A percentile compares a stretch with the other conserved stretches of the same genome.
phyloP scores from a whole-genome alignment of 2,888 invertebrate genomes.

The Auanema sp. region DNA sequence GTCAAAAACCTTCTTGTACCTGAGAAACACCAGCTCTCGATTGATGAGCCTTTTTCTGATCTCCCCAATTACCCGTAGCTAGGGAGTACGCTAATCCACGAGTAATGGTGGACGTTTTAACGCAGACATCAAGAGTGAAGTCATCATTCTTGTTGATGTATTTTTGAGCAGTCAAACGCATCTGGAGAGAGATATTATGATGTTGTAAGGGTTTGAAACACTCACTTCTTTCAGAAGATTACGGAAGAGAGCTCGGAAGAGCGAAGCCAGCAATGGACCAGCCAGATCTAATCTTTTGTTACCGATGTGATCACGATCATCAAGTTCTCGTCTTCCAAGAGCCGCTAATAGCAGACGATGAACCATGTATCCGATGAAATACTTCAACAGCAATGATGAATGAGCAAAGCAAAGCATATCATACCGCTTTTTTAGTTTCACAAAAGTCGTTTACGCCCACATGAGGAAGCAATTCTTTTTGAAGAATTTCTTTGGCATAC shows the following conservation, averaged over 20 bases:
- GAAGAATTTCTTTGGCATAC: slow-evolving; percentile 97
- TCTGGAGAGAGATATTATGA: slow-evolving; percentile 73
- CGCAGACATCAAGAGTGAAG: slow-evolving; percentile 84
- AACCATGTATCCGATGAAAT: slow-evolving; percentile 83
- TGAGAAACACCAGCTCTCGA: slow-evolving; percentile 93
- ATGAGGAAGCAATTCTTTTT: slow-evolving; percentile 99
- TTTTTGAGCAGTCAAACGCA: slow-evolving; percentile 96
- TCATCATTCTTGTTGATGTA: slow-evolving; percentile 98
- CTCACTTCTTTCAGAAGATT: slow-evolving; percentile 61
- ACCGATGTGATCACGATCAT: slow-evolving; percentile 99
- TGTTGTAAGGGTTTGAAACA: neutral
- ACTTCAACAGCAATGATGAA: slow-evolving; percentile 34
- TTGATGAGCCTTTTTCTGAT: slow-evolving; percentile 99
- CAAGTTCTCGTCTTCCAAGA: slow-evolving; percentile 90
- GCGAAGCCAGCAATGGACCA: slow-evolving; percentile 91
- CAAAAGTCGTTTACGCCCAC: slow-evolving; percentile 99
- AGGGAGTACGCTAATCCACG: slow-evolving; percentile 95
- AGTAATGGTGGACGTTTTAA: slow-evolving; percentile 86
- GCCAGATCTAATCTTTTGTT: slow-evolving; percentile 94
- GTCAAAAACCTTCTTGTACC: slow-evolving; percentile 64
- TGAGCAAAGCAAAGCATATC: slow-evolving; percentile 7
- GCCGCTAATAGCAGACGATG: slow-evolving; percentile 91
- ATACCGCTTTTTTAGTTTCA: slow-evolving; percentile 92
- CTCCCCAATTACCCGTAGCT: slow-evolving; percentile 99
- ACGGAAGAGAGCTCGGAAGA: slow-evolving; percentile 80